A percentile compares a stretch with the other conserved stretches of the same genome.
Evolutionary conservation across 2,797 vertebrate genomes (phyloP).

Genomic region (Lacerta agilis): DNA sequence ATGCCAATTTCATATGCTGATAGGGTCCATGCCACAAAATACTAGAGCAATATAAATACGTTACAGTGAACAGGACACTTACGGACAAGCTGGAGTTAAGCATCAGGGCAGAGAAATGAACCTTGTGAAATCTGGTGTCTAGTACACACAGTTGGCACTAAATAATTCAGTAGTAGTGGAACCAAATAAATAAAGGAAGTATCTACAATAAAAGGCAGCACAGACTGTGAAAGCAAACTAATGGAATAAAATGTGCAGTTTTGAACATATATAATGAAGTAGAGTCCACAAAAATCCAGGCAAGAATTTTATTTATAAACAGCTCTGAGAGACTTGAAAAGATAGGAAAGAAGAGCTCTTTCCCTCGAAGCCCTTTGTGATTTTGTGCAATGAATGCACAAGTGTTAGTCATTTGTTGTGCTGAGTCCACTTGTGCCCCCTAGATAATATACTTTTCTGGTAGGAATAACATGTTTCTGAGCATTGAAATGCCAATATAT

Average conservation of each 20-base stretch:
- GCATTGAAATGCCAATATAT: neutral
- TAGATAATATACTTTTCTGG: neutral
- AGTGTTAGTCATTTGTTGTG: neutral
- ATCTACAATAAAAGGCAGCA: neutral
- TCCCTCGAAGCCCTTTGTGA: neutral
- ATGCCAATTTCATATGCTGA: neutral
- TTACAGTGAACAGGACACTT: neutral
- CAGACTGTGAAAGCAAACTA: neutral
- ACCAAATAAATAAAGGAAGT: neutral
- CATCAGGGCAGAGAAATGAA: neutral
- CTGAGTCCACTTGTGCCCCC: neutral
- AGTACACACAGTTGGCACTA: neutral
- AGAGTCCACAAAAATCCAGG: neutral
- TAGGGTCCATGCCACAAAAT: neutral
- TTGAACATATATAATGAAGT: neutral
- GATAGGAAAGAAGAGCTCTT: neutral
- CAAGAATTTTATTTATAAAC: neutral
- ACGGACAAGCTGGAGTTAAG: neutral
- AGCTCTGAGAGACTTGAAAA: neutral
- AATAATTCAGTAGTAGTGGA: neutral
- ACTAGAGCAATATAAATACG: neutral
- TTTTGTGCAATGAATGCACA: neutral
- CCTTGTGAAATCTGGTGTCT: neutral
- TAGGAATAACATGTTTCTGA: neutral
- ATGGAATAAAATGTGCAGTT: neutral